These are phyloP conservation scores for Papilio gigon DNA, from an alignment of 2,888 invertebrate species.

Conservation along the genomic window DNA sequence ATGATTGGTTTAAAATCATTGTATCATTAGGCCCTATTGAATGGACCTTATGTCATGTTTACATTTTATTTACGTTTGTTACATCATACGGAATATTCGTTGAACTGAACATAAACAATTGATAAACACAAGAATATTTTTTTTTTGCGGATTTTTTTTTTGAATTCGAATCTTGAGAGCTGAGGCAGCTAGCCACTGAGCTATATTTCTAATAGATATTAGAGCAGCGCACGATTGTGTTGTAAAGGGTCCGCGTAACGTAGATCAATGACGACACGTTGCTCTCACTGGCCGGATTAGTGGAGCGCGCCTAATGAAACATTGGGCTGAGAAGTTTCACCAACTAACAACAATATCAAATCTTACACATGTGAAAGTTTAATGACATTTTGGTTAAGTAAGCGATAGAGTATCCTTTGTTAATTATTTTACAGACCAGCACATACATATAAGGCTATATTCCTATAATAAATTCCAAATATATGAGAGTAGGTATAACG, in stretches of 20 bases:
- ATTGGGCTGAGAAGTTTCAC: conserved; percentile 46
- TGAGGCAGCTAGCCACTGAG: not conserved
- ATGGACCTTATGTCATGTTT: no score
- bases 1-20: not conserved
- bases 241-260: conserved; percentile 30
- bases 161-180: not conserved
- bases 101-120: no score
- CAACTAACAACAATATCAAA: conserved; percentile 47
- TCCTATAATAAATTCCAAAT: no score
- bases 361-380: conserved; percentile 50
- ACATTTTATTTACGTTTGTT: no score
- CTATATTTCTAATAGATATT: not conserved
- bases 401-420: conserved; percentile 11
- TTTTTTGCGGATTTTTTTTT: no score
- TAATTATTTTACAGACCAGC: not conserved
- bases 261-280: conserved; percentile 41
- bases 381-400: conserved; percentile 44
- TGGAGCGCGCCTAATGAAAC: conserved; percentile 40
- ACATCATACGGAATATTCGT: no score
- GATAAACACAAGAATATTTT: no score
- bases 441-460: not conserved
- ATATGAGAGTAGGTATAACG: no score
- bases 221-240: conserved; percentile 15
- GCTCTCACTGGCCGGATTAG: conserved; percentile 37
- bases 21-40: no score